Percentiles rank a stretch among this genome's conserved stretches.
These are phyloP conservation scores for Eriocheir sinensis DNA, from an alignment of 1,140 invertebrate genomes.

Conservation along the genomic window DNA sequence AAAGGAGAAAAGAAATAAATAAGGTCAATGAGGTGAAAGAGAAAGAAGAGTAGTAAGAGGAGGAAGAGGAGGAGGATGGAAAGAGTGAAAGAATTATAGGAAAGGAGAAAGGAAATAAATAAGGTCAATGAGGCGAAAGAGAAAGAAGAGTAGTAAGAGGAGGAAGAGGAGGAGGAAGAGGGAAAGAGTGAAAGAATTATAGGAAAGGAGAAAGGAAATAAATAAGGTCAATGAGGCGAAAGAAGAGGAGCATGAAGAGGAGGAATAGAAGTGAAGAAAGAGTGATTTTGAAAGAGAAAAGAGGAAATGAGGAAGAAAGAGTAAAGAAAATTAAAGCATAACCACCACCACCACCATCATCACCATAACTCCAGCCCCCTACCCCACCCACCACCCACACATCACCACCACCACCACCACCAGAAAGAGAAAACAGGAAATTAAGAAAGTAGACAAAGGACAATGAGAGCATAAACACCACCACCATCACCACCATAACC, in stretches of 20 bases:
- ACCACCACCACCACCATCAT: too few species aligned
- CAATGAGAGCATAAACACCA: too few species aligned
- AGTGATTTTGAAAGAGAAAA: background rate
- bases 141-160: background rate
- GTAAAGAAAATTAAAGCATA: too few species aligned
- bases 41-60: background rate
- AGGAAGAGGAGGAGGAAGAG: conserved; percentile 37
- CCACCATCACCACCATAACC: too few species aligned
- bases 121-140: background rate
- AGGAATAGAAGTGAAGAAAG: background rate
- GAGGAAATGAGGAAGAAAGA: background rate
- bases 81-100: too few species aligned
- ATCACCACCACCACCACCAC: too few species aligned
- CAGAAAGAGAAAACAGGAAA: too few species aligned
- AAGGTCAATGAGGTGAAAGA: background rate
- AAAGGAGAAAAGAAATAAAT: background rate
- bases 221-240: background rate
- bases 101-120: background rate
- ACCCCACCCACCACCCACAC: too few species aligned
- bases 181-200: background rate
- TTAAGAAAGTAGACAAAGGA: too few species aligned
- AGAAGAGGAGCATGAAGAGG: background rate
- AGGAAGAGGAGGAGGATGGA: background rate
- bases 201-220: background rate
- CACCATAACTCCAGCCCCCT: too few species aligned